Conservation (phyloP, 2,797 vertebrate genomes). For the Coluber constrictor region DNA sequence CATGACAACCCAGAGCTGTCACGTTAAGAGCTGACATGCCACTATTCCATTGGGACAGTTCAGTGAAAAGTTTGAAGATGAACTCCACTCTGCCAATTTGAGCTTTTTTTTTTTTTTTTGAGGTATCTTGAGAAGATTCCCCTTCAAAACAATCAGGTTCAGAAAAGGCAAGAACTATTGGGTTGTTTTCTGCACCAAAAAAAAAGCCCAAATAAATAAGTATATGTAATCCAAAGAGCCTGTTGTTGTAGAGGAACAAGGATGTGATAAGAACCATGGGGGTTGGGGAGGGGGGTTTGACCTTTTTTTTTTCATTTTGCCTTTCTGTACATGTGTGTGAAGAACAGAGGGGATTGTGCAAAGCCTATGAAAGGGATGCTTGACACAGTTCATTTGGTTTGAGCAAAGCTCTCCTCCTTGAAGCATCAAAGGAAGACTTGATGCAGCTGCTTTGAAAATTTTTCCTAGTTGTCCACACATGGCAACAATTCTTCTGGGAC, state of each 20-base stretch:
- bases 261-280: background rate
- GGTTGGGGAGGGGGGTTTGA: background rate
- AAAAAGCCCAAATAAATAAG: background rate
- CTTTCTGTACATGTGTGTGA: background rate
- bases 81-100: constrained; percentile 4
- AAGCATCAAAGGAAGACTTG: background rate
- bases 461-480: background rate
- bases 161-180: background rate
- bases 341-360: background rate
- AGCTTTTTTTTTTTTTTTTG: background rate
- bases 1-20: constrained; percentile 27
- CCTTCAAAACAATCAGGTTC: background rate
- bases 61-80: constrained; percentile 10
- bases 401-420: background rate
- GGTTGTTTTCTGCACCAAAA: background rate
- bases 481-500: background rate
- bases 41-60: constrained; percentile 26
- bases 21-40: constrained; percentile 11
- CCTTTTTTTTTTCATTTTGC: background rate
- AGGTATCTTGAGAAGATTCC: background rate
- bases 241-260: background rate
- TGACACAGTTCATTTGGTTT: background rate
- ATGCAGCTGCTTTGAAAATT: background rate
- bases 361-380: background rate
- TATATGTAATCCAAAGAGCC: background rate